These are phyloP conservation scores for Axea sp. DNA, from an alignment of 2,888 invertebrate species.

Conservation along the genomic window DNA sequence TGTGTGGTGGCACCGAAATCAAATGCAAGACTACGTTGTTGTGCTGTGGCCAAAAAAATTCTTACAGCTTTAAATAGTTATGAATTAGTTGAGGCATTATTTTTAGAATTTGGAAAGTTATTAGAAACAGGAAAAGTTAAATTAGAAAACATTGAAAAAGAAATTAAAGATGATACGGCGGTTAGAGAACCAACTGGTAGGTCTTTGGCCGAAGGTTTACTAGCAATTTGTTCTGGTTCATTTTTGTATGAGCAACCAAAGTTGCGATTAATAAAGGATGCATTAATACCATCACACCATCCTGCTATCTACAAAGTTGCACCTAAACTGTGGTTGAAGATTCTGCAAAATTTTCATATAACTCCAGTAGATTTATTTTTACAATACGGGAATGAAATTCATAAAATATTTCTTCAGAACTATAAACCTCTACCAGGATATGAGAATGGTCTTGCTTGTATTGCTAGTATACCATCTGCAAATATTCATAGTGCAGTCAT, in stretches of 20 bases:
- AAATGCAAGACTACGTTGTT: slow-evolving; percentile 83
- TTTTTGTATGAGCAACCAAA: slow-evolving; percentile 77
- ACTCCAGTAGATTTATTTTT: slow-evolving; percentile 83
- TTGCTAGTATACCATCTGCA: slow-evolving; percentile 84
- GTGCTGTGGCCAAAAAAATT: slow-evolving; percentile 83
- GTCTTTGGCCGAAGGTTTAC: slow-evolving; percentile 81
- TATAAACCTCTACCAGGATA: slow-evolving; percentile 81
- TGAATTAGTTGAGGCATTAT: slow-evolving; percentile 83
- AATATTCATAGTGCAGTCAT: slow-evolving; percentile 85
- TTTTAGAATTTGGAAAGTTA: slow-evolving; percentile 84
- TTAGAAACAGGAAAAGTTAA: slow-evolving; percentile 84
- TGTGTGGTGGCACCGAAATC: slow-evolving; percentile 84
- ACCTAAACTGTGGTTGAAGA: slow-evolving; percentile 85
- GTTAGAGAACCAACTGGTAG: slow-evolving; percentile 81
- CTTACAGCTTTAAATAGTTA: slow-evolving; percentile 83
- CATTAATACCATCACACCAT: slow-evolving; percentile 88
- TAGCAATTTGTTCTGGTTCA: slow-evolving; percentile 81
- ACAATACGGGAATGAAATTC: slow-evolving; percentile 82
- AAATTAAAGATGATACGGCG: slow-evolving; percentile 75
- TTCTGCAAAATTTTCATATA: slow-evolving; percentile 82
- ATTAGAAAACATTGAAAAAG: slow-evolving; percentile 78
- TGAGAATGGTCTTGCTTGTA: slow-evolving; percentile 87
- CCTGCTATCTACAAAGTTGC: slow-evolving; percentile 83
- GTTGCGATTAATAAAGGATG: slow-evolving; percentile 83
- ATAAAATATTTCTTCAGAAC: slow-evolving; percentile 83